Base-by-base conservation (phyloP, 2,888 invertebrate genomes). In the Rosalia funebris region DNA sequence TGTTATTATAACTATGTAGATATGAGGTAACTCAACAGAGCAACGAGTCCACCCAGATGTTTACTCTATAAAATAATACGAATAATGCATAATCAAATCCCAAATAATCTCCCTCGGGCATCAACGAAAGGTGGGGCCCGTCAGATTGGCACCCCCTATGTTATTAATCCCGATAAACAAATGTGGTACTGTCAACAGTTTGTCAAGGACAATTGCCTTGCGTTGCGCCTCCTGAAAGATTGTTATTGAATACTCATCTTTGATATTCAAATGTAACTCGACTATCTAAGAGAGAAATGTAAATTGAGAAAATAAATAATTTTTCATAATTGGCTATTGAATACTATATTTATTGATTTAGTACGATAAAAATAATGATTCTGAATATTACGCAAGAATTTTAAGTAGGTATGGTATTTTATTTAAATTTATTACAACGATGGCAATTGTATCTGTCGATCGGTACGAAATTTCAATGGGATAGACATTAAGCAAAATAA, bases 11-110 rank as follows among this genome's bases (percentile, higher is more conserved):
- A 46, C 47, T 57, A 57, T 53, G 58, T 57, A 58, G 61, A 60
- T 53, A 52, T 60, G 60, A 54, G 59, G 60, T 61, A 64, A 65
- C 58, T 65, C 58, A 57, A 52, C 48, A 11, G 12, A 10, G 25
- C 34, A 48, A 48, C 48, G 25, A 50, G 50, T 50, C 36, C 50
- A 50, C 50, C 50, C 50, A 37, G 37, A 16, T 15, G 15, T 7
- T 50, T n/a, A n/a, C n/a, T n/a, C n/a, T n/a, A n/a, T n/a, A n/a
- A 15, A 25, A 5, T 32, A 10, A n/a, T 32, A 45, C 12, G 9
- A 20, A 39, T 11, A 42, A 52, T 25, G 36, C 46, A 58, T 52
- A 58, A 58, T 58, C 50, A 37, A 44, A 39, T 58, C 25, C 58
- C 2, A 41, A 46, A 56, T 46, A 56, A 56, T 56, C 56, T 46